phyloP scores from a whole-genome alignment of 2,113 vertebrate species.

The Tragelaphus imberbis region DNA sequence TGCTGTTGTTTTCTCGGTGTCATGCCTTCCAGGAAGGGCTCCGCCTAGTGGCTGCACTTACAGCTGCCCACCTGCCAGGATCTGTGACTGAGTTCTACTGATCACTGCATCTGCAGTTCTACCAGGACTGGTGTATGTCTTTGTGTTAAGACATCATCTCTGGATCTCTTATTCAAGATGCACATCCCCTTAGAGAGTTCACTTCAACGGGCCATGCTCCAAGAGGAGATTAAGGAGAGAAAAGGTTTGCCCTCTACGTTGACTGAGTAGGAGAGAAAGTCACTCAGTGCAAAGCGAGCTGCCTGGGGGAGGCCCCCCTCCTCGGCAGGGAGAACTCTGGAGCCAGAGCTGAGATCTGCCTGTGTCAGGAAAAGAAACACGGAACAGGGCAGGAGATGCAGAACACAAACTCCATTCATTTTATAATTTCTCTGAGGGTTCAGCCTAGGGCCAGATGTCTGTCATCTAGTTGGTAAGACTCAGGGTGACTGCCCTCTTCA shows the following conservation, averaged over 20 bases:
- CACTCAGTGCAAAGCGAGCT: neutral
- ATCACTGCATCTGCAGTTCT: neutral
- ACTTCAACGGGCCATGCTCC: neutral
- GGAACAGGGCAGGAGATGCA: neutral
- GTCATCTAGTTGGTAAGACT: neutral
- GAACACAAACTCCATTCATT: neutral
- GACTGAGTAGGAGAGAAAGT: neutral
- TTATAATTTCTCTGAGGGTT: neutral
- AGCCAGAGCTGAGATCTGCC: neutral
- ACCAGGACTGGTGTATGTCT: neutral
- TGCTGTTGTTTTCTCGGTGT: neutral
- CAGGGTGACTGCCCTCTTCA: neutral
- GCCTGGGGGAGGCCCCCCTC: neutral
- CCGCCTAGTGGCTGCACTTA: fast-evolving
- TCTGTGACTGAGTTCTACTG: neutral
- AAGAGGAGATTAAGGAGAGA: neutral
- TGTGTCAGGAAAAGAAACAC: neutral
- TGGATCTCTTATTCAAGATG: neutral
- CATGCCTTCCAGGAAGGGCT: neutral
- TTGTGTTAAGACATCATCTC: neutral
- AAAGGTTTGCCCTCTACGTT: neutral
- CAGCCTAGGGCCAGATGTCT: constrained; percentile 27
- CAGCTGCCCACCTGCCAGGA: neutral
- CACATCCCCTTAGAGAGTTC: neutral
- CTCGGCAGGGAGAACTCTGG: neutral